Conservation (phyloP, 2,797 vertebrate species). For the Megaceryle alcyon region DNA sequence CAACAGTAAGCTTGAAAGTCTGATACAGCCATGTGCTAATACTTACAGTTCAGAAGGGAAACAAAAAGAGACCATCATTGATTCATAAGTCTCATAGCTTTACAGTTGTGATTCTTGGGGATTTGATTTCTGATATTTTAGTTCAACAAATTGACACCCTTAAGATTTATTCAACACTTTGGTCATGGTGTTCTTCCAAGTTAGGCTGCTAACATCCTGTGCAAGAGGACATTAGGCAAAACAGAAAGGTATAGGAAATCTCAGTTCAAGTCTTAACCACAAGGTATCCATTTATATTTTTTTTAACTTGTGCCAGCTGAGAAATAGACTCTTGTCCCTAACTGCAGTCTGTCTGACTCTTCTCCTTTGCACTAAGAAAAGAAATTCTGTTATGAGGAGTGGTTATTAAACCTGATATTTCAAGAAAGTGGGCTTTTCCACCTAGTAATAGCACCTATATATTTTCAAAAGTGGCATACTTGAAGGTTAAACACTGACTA, state of each 20-base stretch:
- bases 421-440: neutral
- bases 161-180: neutral
- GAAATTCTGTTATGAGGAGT: neutral
- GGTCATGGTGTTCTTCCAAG: neutral
- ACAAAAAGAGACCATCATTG: neutral
- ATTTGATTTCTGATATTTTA: neutral
- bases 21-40: neutral
- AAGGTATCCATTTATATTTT: neutral
- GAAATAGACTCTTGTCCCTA: neutral
- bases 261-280: neutral
- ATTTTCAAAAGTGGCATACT: slow-evolving; percentile 7
- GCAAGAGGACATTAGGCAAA: neutral
- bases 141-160: neutral
- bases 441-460: neutral
- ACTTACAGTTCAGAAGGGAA: neutral
- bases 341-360: neutral
- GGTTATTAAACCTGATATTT: slow-evolving; percentile 8
- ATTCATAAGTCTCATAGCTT: neutral
- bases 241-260: neutral
- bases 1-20: neutral
- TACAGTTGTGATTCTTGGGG: neutral
- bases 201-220: neutral
- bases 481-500: slow-evolving; percentile 9
- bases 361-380: neutral
- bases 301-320: neutral